Evolutionary conservation across 2,113 vertebrate species (phyloP), one percentile per base, ranked within the genome.

Genomic region (Microcebus murinus): DNA sequence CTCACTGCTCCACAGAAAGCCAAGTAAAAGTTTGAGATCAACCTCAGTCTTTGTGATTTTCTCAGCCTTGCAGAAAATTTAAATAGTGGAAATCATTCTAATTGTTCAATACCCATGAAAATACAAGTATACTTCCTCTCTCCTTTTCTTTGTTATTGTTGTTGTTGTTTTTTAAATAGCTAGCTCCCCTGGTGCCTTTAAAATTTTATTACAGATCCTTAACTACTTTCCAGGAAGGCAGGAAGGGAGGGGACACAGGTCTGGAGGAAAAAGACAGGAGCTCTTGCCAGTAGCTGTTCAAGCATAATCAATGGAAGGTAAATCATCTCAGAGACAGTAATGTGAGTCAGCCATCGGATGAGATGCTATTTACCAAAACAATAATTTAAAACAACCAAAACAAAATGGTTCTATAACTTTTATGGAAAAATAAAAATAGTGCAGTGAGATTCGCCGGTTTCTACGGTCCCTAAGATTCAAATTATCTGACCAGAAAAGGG

Each of bases 351-450:
- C 27, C 50, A 14, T 76, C 71, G 45, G n/a, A 48, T 8, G 65
- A 17, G 42, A 55, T 74, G 80, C 68, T 95, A 45, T 90, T 93
- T 86, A 84, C 15, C 10, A 55, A 96, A 95, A 89, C 13, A 61
- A 3, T 65, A 59, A 89, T 55, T 79, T 21, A 31, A 87, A 39
- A 71, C 63, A 70, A 21, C 3, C 29, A 39, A 23, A 71, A 18
- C 50, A 87, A 86, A 93, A 77, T 52, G 4, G 8, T 11, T 84
- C 25, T 67, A 10, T 3, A 67, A 20, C n/a, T 36, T 90, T 74
- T 55, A 83, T 77, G 45, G 65, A 85, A 39, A 13, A 31, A 29
- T 4, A 50, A 2, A 2, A 50, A 31, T 27, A 76, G 4, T n/a
- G 36, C 52, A 10, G 14, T 90, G 9, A 1, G 10, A 20, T 71